These are phyloP conservation scores for Archips xylosteana DNA, from an alignment of 2,888 invertebrate genomes.

Conservation along the genomic window DNA sequence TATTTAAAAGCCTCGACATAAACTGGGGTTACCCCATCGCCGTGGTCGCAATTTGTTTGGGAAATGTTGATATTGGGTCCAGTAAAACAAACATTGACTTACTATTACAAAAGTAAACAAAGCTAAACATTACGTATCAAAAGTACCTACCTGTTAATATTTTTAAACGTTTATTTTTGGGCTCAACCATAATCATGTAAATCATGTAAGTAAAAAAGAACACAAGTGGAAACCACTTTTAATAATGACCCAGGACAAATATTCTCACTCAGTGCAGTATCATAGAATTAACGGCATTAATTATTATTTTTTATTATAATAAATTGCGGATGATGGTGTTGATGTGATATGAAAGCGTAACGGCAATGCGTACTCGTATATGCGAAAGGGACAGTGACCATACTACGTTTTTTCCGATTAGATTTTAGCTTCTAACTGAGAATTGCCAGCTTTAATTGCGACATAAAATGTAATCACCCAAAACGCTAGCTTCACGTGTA, in stretches of 20 bases:
- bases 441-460: neutral
- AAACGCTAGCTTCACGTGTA: neutral
- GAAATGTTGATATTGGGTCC: slow-evolving; percentile 27
- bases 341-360: no score
- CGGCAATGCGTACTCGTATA: no score
- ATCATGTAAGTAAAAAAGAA: no score
- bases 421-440: neutral
- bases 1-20: slow-evolving; percentile 36
- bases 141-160: neutral
- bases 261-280: no score
- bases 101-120: slow-evolving; percentile 7
- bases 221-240: no score
- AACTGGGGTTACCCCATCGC: slow-evolving; percentile 10
- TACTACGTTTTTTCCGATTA: no score
- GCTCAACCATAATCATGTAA: neutral
- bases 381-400: no score
- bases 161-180: neutral
- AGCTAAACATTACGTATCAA: neutral
- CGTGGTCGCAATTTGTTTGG: neutral
- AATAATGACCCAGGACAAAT: neutral
- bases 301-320: no score
- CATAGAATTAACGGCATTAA: no score
- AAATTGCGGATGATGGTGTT: no score
- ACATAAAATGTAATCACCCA: neutral
- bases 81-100: slow-evolving; percentile 11